Evolutionary conservation across 2,888 invertebrate species (phyloP).

Genomic region (Drosophila monieri): DNA sequence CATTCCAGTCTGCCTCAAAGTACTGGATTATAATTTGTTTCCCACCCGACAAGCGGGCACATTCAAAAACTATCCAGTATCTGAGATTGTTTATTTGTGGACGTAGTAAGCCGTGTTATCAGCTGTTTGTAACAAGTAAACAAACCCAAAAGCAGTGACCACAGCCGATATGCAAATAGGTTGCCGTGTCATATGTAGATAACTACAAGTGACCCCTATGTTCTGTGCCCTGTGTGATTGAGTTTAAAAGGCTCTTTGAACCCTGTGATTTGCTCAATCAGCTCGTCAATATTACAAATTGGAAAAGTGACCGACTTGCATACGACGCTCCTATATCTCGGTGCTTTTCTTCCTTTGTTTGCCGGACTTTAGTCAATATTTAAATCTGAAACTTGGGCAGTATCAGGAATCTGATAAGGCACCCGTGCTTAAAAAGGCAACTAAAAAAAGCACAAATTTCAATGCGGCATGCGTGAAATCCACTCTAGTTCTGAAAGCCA

Average conservation of each 20-base stretch:
- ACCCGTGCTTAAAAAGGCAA: neutral
- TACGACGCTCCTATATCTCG: no score
- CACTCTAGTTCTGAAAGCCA: neutral
- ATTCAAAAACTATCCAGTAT: conserved; percentile 21
- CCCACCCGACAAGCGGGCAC: conserved; percentile 10
- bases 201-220: conserved; percentile 16
- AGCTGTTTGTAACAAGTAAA: conserved; percentile 26
- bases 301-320: conserved; percentile 3
- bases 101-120: conserved; percentile 50
- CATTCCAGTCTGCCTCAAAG: neutral
- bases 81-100: conserved; percentile 5
- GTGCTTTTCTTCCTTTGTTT: neutral
- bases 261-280: conserved; percentile 55
- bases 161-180: conserved; percentile 27
- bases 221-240: conserved; percentile 22
- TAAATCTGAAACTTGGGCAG: conserved; percentile 3
- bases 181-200: conserved; percentile 1
- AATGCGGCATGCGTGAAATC: no score
- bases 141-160: conserved; percentile 15
- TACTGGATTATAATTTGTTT: neutral
- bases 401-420: conserved; percentile 11
- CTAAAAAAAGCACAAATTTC: neutral
- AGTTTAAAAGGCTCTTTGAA: conserved; percentile 43
- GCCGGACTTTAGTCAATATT: conserved; percentile 15
- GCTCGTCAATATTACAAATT: conserved; percentile 26